Conservation (phyloP, 2,113 vertebrate species). For the Ceyx margarethae region DNA sequence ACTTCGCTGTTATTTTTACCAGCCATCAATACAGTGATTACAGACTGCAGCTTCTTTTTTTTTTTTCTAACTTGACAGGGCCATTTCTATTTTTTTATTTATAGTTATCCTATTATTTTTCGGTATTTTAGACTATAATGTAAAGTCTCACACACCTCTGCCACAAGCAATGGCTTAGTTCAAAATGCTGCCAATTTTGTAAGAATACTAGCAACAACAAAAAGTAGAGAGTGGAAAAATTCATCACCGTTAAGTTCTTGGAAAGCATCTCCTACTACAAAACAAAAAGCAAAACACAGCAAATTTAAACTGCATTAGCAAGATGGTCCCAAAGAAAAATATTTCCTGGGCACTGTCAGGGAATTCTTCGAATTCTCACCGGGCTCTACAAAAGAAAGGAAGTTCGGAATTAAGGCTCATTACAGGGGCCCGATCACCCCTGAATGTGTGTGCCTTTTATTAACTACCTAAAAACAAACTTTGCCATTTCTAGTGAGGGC, state of each 20-base stretch:
- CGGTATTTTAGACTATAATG: background rate
- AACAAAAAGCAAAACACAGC: background rate
- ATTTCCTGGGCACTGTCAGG: background rate
- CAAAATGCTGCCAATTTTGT: background rate
- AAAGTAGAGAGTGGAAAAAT: background rate
- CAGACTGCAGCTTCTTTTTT: background rate
- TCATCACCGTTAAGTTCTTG: background rate
- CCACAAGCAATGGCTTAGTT: background rate
- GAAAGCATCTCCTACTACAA: background rate
- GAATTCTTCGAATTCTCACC: background rate
- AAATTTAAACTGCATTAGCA: background rate
- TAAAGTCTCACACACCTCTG: background rate
- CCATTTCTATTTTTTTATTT: background rate
- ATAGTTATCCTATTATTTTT: background rate
- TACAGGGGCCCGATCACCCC: background rate
- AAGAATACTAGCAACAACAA: background rate
- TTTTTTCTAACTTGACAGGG: background rate
- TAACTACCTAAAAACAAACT: background rate
- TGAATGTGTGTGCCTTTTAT: background rate
- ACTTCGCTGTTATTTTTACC: slow-evolving; percentile 34
- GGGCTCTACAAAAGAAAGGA: slow-evolving; percentile 29
- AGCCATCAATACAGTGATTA: slow-evolving; percentile 6
- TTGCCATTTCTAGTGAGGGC: background rate
- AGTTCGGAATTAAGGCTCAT: slow-evolving; percentile 50
- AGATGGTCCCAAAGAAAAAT: background rate